These are phyloP conservation scores for Distichodus sexfasciatus DNA, from an alignment of 2,797 vertebrate species.

Conservation along the genomic window DNA sequence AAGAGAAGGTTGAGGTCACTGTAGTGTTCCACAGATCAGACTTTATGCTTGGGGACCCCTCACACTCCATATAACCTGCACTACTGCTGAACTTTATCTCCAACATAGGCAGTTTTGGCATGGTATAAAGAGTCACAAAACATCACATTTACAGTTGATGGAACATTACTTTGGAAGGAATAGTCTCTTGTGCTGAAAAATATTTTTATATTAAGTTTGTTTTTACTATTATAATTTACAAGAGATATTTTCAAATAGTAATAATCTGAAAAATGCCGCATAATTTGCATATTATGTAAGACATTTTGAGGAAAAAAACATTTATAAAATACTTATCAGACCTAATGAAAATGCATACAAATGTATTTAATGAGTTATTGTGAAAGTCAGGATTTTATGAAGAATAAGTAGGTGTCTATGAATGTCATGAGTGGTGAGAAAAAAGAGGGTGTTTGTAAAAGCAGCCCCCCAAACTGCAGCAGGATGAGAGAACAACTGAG, in stretches of 20 bases:
- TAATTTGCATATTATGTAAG: no score
- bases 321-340: neutral
- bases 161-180: neutral
- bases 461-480: constrained; percentile 61
- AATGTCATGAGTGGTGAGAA: constrained; percentile 37
- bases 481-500: constrained; percentile 69
- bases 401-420: neutral
- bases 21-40: constrained; percentile 3
- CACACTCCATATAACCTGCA: neutral
- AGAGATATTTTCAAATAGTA: no score
- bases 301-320: no score
- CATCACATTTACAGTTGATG: neutral
- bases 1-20: neutral
- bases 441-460: constrained; percentile 60
- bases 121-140: neutral
- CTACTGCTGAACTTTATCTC: neutral
- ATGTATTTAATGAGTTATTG: constrained; percentile 9
- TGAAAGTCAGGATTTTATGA: neutral
- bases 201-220: neutral
- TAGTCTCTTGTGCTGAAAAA: neutral
- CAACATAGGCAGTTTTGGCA: neutral
- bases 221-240: no score
- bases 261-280: no score
- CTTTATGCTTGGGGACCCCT: neutral
- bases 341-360: neutral